These are phyloP conservation scores for Aphaenogaster rudis DNA, from an alignment of 1,140 invertebrate species.

Conservation along the genomic window DNA sequence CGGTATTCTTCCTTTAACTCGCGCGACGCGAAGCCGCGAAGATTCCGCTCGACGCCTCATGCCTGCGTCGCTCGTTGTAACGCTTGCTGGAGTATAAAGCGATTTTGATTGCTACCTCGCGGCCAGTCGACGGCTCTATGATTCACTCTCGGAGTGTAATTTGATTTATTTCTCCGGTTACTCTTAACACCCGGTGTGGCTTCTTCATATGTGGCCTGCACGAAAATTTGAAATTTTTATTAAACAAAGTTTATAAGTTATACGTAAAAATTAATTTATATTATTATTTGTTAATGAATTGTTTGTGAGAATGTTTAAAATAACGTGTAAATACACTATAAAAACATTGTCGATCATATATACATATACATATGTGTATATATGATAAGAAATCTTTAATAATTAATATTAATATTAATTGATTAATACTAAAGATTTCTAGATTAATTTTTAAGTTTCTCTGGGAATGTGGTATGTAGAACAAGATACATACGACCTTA, in stretches of 20 bases:
- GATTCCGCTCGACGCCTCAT: conserved; percentile 40
- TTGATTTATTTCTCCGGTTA: conserved; percentile 52
- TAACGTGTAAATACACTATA: neutral
- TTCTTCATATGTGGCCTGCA: conserved; percentile 10
- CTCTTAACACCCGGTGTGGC: conserved; percentile 25
- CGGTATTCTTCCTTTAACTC: conserved; percentile 46
- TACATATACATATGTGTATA: neutral
- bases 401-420: conserved; percentile 3
- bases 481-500: neutral
- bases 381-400: neutral
- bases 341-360: neutral
- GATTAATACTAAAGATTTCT: neutral
- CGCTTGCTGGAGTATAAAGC: conserved; percentile 45
- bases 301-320: neutral
- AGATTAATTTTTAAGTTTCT: no score
- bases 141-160: conserved; percentile 41
- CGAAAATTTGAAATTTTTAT: neutral
- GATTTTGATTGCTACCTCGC: conserved; percentile 57
- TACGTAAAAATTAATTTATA: neutral
- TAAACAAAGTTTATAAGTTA: neutral
- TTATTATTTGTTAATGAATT: neutral
- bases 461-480: neutral
- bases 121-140: conserved; percentile 50
- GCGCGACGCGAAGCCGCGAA: conserved; percentile 67
- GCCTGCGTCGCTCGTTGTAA: conserved; percentile 27